Evolutionary conservation across 2,113 vertebrate genomes (phyloP).

Genomic region (Sakesphorus luctuosus): DNA sequence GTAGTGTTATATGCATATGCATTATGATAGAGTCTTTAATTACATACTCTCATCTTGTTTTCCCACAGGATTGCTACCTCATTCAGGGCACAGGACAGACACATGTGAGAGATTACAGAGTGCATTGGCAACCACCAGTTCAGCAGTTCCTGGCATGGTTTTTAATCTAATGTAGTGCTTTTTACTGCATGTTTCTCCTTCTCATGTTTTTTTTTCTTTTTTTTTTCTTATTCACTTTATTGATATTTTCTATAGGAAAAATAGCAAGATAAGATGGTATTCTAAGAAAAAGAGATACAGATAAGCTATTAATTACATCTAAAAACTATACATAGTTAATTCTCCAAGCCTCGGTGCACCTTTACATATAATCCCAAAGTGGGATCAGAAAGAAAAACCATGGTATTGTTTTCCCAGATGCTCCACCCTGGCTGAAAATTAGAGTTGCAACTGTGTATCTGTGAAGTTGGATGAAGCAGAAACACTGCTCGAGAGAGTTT

Average conservation of each 20-base stretch:
- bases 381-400: not conserved
- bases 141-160: not conserved
- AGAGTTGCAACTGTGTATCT: not conserved
- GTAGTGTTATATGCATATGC: constrained; percentile 63
- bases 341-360: not conserved
- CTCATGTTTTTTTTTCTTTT: not conserved
- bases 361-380: not conserved
- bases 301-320: not conserved
- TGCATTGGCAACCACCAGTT: not conserved
- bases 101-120: constrained; percentile 45
- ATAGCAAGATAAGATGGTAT: not conserved
- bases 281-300: not conserved
- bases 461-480: not conserved
- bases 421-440: not conserved
- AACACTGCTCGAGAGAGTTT: not conserved
- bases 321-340: not conserved
- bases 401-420: not conserved
- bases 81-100: constrained; percentile 23
- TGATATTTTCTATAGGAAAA: not conserved
- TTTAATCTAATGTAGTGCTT: not conserved
- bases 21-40: constrained; percentile 67
- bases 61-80: constrained; percentile 49
- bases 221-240: not conserved
- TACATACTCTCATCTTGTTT: constrained; percentile 63
- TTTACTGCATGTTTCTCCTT: not conserved